Conservation (phyloP, 2,888 invertebrate species). For the Lochmaea capreae region DNA sequence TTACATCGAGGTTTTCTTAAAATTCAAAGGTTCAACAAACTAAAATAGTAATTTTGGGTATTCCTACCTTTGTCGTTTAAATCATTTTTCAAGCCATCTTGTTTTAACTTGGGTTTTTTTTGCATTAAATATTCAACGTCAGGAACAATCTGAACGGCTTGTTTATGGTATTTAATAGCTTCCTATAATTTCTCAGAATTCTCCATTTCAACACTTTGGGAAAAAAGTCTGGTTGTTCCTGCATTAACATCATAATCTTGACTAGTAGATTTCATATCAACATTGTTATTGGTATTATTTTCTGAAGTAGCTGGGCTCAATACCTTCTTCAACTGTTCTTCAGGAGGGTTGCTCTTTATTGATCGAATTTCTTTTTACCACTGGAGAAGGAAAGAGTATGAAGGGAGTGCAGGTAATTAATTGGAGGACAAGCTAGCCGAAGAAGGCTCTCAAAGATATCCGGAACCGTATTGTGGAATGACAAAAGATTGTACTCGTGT, state of each 20-base stretch:
- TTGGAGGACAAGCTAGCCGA: too few relatives aligned
- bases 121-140: slow-evolving; percentile 89
- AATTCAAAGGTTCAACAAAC: not conserved
- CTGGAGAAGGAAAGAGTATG: too few relatives aligned
- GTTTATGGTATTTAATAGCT: slow-evolving; percentile 88
- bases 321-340: slow-evolving; percentile 23
- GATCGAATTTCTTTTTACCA: slow-evolving; percentile 78
- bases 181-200: slow-evolving; percentile 85
- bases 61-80: slow-evolving; percentile 21
- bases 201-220: slow-evolving; percentile 85
- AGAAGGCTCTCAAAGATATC: too few relatives aligned
- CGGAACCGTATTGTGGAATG: too few relatives aligned
- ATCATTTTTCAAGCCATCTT: slow-evolving; percentile 27
- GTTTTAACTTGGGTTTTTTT: slow-evolving; percentile 44
- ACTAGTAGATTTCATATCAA: not conserved
- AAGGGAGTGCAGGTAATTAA: too few relatives aligned
- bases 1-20: slow-evolving; percentile 35
- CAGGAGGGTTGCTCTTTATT: not conserved
- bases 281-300: slow-evolving; percentile 11
- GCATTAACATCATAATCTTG: slow-evolving; percentile 51
- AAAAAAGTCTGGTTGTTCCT: slow-evolving; percentile 80
- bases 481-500: too few relatives aligned
- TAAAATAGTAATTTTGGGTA: too few relatives aligned
- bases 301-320: slow-evolving; percentile 8
- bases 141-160: slow-evolving; percentile 90